Conservation (phyloP, 2,797 vertebrate species). For the Ctenosaura bakeri region DNA sequence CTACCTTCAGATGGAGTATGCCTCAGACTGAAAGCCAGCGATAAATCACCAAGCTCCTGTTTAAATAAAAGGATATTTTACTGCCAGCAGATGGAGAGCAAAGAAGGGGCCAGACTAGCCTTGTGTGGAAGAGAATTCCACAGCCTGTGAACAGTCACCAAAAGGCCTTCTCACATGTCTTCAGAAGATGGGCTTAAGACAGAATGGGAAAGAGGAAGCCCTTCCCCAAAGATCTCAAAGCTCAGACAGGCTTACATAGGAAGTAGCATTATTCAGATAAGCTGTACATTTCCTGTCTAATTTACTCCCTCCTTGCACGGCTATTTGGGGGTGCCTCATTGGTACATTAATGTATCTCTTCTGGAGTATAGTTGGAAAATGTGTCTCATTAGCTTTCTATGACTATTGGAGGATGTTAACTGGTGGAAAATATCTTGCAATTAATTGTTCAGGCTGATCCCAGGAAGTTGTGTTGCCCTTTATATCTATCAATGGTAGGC, state of each 20-base stretch:
- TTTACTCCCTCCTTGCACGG: neutral
- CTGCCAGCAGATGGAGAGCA: neutral
- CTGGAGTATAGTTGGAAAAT: neutral
- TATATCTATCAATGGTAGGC: neutral
- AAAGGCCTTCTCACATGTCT: neutral
- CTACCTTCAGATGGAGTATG: too few species aligned
- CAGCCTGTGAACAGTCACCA: neutral
- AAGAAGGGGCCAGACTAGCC: neutral
- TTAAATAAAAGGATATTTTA: neutral
- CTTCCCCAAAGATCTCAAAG: too few species aligned
- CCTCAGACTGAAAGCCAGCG: too few species aligned
- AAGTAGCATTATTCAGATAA: neutral
- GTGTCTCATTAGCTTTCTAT: neutral
- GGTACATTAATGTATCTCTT: neutral
- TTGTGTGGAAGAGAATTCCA: neutral
- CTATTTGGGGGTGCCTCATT: neutral
- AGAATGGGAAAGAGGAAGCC: too few species aligned
- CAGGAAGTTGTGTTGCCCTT: neutral
- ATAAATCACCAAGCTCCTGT: too few species aligned
- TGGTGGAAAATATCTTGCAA: neutral
- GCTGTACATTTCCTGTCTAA: neutral
- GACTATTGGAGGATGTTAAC: neutral
- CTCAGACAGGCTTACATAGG: too few species aligned
- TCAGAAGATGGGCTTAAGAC: too few species aligned
- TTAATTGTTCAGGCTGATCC: slow-evolving; percentile 21